Evolutionary conservation across 1,140 invertebrate species (phyloP).

Genomic region (Zeugodacus cucurbitae): DNA sequence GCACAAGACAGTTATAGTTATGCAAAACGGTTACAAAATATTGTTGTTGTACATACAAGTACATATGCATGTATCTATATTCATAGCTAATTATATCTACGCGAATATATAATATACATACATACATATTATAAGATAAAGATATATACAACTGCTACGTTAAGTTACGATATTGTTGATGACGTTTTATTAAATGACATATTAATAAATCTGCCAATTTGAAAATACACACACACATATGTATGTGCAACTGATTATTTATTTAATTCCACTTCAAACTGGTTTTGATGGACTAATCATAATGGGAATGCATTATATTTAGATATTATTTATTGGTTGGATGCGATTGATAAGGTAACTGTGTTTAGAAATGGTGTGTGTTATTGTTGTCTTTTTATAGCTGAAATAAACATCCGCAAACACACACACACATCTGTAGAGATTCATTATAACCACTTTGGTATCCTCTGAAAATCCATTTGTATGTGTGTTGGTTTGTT

Average conservation of each 20-base stretch:
- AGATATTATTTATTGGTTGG: background rate
- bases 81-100: background rate
- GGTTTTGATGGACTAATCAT: background rate
- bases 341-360: background rate
- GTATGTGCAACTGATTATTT: background rate
- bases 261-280: background rate
- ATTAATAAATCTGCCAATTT: constrained; percentile 2
- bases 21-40: too few relatives aligned
- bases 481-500: too few relatives aligned
- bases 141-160: background rate
- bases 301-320: background rate
- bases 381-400: background rate
- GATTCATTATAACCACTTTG: background rate
- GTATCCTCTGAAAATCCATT: too few relatives aligned
- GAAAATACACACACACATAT: background rate
- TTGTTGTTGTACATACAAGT: background rate
- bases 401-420: background rate
- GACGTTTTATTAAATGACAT: background rate
- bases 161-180: background rate
- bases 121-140: background rate
- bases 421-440: background rate
- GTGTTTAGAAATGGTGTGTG: background rate
- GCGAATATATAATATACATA: background rate
- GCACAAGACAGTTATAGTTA: background rate
- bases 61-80: background rate